Base-by-base conservation (phyloP, 2,113 vertebrate genomes). In the Notothenia coriiceps region DNA sequence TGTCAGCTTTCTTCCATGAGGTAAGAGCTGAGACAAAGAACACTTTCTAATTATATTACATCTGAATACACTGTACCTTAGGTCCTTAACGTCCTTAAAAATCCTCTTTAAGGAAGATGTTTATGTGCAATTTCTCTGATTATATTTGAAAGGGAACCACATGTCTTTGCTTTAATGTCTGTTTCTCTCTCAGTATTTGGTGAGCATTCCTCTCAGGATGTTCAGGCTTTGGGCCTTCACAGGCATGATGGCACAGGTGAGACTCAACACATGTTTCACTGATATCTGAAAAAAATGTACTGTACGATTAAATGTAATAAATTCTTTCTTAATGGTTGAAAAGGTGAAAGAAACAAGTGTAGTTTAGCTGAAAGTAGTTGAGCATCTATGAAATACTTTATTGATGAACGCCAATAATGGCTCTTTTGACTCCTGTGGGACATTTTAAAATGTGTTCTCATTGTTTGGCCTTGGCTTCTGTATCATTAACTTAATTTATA, bases 201-300 rank as follows among this genome's bases (percentile, higher is more conserved):
- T 98, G 79, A 98, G 97, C 68, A 87, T 98, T 33, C 97, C 97
- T n/a, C 94, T 98, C 90, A 96, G 95, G 92, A 98, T 98, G 97
- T 97, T 98, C 94, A 95, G 97, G 18, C 95, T 96, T 14, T 98
- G 97, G 97, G 96, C 97, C 0, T 98, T 98, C 81, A 96, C 93
- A 25, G 97, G 96, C 22, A 98, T 98, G 97, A 97, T 97, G 95
- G 94, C 94, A 7, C 97, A 98, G 97, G 97, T 98, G 64, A 93
- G 91, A 80, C 18, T 46, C 22, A 40, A 47, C 55, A 75, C 7
- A 75, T 5, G 29, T 47, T 18, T 56, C 14, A 44, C 47, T 17
- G 22, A 62, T n/a, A 17, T 29, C 13, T 18, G 15, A 22, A 22
- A 22, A 22, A 22, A 22, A 22, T 29, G 2, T 29, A 70, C 20